Conservation (phyloP, 2,888 invertebrate species). For the Sinelater perroti region DNA sequence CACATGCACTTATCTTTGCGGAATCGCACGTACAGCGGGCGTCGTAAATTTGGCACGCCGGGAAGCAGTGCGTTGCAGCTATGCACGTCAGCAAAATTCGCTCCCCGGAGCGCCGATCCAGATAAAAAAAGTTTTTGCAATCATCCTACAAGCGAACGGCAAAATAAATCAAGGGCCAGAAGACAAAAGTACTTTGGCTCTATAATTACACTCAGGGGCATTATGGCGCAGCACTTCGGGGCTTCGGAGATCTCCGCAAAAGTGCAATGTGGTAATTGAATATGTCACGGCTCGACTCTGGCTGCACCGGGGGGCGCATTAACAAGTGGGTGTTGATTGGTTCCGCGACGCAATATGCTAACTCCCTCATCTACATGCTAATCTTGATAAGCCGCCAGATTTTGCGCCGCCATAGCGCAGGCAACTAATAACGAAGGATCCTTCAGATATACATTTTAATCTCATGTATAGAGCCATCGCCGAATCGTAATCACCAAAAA, state of each 20-base stretch:
- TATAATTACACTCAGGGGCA: neutral
- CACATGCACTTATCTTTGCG: slow-evolving; percentile 28
- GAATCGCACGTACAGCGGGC: slow-evolving; percentile 23
- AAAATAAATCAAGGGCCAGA: neutral
- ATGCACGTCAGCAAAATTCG: neutral
- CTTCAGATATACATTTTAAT: slow-evolving; percentile 22
- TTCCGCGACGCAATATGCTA: slow-evolving; percentile 45
- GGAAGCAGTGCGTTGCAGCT: neutral
- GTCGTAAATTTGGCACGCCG: slow-evolving; percentile 20
- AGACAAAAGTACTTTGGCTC: neutral
- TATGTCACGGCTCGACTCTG: slow-evolving; percentile 5
- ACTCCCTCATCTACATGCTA: slow-evolving; percentile 48
- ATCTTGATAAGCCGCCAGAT: slow-evolving; percentile 42
- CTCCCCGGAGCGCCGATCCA: neutral
- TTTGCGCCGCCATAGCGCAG: slow-evolving; percentile 27
- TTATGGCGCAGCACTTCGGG: neutral
- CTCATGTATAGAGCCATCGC: slow-evolving; percentile 21
- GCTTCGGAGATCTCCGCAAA: neutral
- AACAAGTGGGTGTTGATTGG: slow-evolving; percentile 42
- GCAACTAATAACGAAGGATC: slow-evolving; percentile 30
- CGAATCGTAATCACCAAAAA: slow-evolving; percentile 29
- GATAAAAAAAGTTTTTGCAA: neutral
- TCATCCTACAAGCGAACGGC: slow-evolving; percentile 4
- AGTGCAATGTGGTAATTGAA: slow-evolving; percentile 20
- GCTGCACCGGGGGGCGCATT: slow-evolving; percentile 23